Conservation (phyloP, 92 coral and sea anemone species). For the Phenganax subtilis region DNA sequence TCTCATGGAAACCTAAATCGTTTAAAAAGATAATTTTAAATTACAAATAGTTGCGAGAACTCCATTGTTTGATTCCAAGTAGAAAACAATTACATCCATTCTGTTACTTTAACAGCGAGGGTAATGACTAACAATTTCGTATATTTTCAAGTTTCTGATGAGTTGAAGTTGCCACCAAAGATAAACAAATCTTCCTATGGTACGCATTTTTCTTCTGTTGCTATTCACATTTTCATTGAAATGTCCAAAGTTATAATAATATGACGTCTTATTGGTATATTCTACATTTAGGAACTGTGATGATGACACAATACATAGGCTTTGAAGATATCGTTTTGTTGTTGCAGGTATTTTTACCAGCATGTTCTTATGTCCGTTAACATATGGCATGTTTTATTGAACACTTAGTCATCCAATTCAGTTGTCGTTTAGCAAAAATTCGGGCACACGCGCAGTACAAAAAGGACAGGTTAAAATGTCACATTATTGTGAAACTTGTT, state of each 20-base stretch:
- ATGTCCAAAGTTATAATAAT: not conserved
- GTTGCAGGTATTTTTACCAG: not conserved
- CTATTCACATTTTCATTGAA: not conserved
- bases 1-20: too few species aligned
- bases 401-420: not conserved
- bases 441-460: too few species aligned
- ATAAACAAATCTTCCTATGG: slow-evolving; percentile 51
- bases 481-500: too few species aligned
- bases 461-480: too few species aligned
- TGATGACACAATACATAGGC: slow-evolving; percentile 25
- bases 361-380: too few species aligned
- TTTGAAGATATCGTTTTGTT: slow-evolving; percentile 8
- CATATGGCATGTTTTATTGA: not conserved
- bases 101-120: not conserved
- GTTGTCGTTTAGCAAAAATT: too few species aligned
- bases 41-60: too few species aligned
- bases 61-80: too few species aligned
- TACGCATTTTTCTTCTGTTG: slow-evolving; percentile 2
- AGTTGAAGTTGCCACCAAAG: slow-evolving; percentile 43
- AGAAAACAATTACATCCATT: not conserved
- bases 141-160: slow-evolving; percentile 42
- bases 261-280: not conserved
- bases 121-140: not conserved
- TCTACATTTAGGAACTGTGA: slow-evolving; percentile 51
- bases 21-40: too few species aligned